These are phyloP conservation scores for Alsophila aescularia DNA, from an alignment of 2,888 invertebrate species.

Conservation along the genomic window DNA sequence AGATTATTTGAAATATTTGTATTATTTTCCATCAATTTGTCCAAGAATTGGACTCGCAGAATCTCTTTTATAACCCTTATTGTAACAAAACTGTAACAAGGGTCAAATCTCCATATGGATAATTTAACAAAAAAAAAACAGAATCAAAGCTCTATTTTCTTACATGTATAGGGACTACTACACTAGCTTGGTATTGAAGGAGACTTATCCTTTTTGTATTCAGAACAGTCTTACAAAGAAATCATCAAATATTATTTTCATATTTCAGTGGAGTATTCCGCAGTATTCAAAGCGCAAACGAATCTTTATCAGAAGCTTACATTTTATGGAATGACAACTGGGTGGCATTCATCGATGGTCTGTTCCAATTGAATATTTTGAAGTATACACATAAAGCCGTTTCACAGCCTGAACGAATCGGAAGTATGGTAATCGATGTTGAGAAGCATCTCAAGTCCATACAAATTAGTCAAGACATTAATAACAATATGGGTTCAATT, in stretches of 20 bases:
- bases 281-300: conserved; percentile 40
- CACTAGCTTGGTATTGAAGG: too few relatives aligned
- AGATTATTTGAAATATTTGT: too few relatives aligned
- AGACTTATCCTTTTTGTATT: not conserved
- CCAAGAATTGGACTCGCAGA: too few relatives aligned
- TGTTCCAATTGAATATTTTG: conserved; percentile 90
- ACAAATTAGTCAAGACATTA: not conserved
- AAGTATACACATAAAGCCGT: conserved; percentile 84
- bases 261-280: conserved; percentile 49
- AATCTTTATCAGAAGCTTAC: conserved; percentile 47
- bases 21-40: too few relatives aligned
- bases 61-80: too few relatives aligned
- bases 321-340: conserved; percentile 89
- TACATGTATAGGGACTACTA: too few relatives aligned
- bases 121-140: too few relatives aligned
- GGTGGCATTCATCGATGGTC: conserved; percentile 91
- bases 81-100: too few relatives aligned
- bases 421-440: conserved; percentile 41
- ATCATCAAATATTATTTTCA: not conserved
- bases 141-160: too few relatives aligned
- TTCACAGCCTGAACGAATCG: conserved; percentile 83
- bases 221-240: not conserved
- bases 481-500: not conserved
- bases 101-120: too few relatives aligned
- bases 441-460: conserved; percentile 22